These are phyloP conservation scores for Ceratina japonica DNA, from an alignment of 1,140 invertebrate genomes.

Conservation along the genomic window DNA sequence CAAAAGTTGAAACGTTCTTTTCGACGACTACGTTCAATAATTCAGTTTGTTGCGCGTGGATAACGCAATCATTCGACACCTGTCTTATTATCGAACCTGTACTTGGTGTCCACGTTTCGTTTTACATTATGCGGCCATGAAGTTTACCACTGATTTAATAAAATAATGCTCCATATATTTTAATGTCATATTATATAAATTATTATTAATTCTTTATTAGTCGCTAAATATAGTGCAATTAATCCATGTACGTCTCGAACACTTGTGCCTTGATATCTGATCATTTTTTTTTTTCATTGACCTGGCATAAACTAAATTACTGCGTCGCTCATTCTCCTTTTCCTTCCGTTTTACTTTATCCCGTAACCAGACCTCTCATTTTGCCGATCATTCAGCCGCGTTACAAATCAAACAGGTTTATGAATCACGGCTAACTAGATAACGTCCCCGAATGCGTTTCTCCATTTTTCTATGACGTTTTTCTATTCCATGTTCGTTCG, in stretches of 20 bases:
- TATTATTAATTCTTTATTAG: no score
- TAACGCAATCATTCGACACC: slow-evolving; percentile 5
- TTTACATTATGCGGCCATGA: not conserved
- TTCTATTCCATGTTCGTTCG: not conserved
- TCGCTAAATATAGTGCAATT: no score
- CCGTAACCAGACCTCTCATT: no score
- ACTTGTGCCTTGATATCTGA: no score
- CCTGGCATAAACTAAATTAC: no score
- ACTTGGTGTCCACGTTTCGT: not conserved
- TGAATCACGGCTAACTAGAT: slow-evolving; percentile 11
- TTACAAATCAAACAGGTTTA: slow-evolving; percentile 11
- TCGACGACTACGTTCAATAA: slow-evolving; percentile 3
- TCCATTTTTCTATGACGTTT: not conserved
- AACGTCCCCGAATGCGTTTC: not conserved
- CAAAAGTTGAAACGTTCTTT: not conserved
- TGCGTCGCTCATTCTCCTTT: no score
- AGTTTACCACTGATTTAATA: not conserved
- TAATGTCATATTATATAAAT: not conserved
- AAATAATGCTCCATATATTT: not conserved
- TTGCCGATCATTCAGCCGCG: no score
- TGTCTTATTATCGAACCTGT: not conserved
- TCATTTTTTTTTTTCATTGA: no score
- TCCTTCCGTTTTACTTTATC: no score
- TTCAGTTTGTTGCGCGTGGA: not conserved
- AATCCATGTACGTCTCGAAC: no score